Evolutionary conservation across 2,888 invertebrate genomes (phyloP), one percentile per base, ranked within the genome.

Genomic region (Brachyptera risi): DNA sequence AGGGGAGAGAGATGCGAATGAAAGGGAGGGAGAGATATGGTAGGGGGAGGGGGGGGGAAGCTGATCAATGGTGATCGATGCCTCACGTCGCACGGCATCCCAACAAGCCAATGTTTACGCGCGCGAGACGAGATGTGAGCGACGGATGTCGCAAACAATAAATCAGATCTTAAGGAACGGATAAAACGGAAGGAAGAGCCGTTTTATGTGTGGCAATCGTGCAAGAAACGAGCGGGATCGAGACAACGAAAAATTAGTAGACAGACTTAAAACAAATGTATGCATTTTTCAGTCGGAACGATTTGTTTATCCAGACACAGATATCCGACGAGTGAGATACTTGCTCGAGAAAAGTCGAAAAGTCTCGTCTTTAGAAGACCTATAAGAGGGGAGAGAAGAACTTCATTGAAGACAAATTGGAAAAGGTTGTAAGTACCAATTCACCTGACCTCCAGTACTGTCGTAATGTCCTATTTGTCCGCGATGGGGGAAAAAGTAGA

Each of bases 401-500:
- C 44, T 44, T 11, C 21, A 19, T 11, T 44, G 9, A 21, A 15
- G 44, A 44, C 19, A 15, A 44, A 21, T 19, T 21, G 13, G 44
- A 42, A 40, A 40, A 51, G 49, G 61, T 21, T 50, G 59, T 51
- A 57, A 63, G 62, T 59, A 59, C 50, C 58, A 54, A 63, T 63
- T 59, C 49, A 26, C 56, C 56, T 49, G 40, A 50, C 54, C 42
- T 11, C 59, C 35, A 35, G 19, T 35, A 35, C 15, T 24, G 51
- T 40, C 56, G 59, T 63, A 63, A 63, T 50, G 62, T 59, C 59
- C 62, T 50, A 63, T 63, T 63, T 60, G 62, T 63, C 59, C 56
- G 38, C 37, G 56, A 57, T 57, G 62, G 59, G 49, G 3, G 15
- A 15, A 26, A 26, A 38, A 49, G 56, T 49, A 38, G 62, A 24